Percentiles rank a stretch among this genome's conserved stretches.
Evolutionary conservation across 2,888 invertebrate species (phyloP).

Genomic region (Yponomeuta malinellus): DNA sequence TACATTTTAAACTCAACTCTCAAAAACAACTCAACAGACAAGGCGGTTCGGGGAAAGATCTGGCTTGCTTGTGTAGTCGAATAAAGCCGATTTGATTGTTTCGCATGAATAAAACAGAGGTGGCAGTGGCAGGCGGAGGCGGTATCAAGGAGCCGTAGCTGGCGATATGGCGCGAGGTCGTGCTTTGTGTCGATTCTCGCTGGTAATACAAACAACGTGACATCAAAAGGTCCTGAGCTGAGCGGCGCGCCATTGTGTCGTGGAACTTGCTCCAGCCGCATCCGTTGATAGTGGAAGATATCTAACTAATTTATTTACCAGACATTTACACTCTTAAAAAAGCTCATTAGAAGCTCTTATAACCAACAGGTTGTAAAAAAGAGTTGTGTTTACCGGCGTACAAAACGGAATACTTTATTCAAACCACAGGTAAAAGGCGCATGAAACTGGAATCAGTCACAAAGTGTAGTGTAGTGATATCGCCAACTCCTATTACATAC

Average conservation of each 20-base stretch:
- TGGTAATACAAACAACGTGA: neutral
- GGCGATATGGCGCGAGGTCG: constrained; percentile 2
- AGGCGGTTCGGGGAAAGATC: neutral
- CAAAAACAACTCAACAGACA: neutral
- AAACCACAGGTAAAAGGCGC: too few relatives aligned
- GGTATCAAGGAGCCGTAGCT: neutral
- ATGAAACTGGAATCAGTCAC: too few relatives aligned
- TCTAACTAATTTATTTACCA: too few relatives aligned
- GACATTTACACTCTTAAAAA: too few relatives aligned
- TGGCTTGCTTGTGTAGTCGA: neutral
- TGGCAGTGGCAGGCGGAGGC: neutral
- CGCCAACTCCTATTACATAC: too few relatives aligned
- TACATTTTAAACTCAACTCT: neutral
- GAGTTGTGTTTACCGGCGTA: neutral
- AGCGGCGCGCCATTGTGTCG: constrained; percentile 5
- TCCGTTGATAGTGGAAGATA: neutral
- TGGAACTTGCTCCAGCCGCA: neutral
- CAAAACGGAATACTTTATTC: neutral
- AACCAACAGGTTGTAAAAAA: neutral
- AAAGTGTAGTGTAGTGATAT: too few relatives aligned
- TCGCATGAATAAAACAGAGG: neutral
- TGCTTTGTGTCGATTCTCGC: constrained; percentile 4
- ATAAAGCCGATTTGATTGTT: constrained; percentile 3
- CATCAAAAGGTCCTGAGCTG: constrained; percentile 2
- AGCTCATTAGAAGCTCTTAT: neutral